Evolutionary conservation across 2,888 invertebrate genomes (phyloP).

Genomic region (Melieria crassipennis): DNA sequence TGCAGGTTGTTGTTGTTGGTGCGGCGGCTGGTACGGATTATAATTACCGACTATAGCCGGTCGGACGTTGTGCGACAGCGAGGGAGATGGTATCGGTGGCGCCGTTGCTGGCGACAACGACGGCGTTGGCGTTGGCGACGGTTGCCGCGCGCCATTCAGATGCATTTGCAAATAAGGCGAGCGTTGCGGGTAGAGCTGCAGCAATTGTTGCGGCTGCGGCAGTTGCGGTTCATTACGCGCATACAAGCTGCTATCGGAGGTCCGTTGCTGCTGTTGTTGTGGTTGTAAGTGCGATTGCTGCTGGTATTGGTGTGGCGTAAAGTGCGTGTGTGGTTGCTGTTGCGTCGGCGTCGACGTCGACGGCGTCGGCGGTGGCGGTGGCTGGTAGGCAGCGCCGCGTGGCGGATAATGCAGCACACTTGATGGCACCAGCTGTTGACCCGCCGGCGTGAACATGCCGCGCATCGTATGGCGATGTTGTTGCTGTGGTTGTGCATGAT

Average conservation of each 20-base stretch:
- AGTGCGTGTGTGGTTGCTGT: slow-evolving; percentile 15
- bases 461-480: slow-evolving; percentile 36
- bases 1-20: slow-evolving; percentile 2
- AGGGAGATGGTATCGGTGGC: background rate
- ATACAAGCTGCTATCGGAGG: no score
- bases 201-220: slow-evolving; percentile 21
- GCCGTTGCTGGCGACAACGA: background rate
- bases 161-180: slow-evolving; percentile 30
- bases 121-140: slow-evolving; percentile 2
- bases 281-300: slow-evolving; percentile 14
- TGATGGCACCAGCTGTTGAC: slow-evolving; percentile 56
- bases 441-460: slow-evolving; percentile 54
- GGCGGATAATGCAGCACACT: slow-evolving; percentile 59
- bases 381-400: slow-evolving; percentile 37
- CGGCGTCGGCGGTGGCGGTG: slow-evolving; percentile 10
- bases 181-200: slow-evolving; percentile 5
- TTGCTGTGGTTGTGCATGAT: slow-evolving; percentile 1
- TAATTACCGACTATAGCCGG: background rate
- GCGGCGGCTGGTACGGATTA: slow-evolving; percentile 12
- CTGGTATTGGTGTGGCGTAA: slow-evolving; percentile 5
- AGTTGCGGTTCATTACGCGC: background rate
- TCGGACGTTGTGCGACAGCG: background rate
- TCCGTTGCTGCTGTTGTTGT: slow-evolving; percentile 12
- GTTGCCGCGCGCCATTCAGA: slow-evolving; percentile 16
- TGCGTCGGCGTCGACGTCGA: background rate